Percentiles rank a stretch among this genome's conserved stretches.
Conservation (phyloP, 1,140 invertebrate genomes). For the Zeugodacus cucurbitae region DNA sequence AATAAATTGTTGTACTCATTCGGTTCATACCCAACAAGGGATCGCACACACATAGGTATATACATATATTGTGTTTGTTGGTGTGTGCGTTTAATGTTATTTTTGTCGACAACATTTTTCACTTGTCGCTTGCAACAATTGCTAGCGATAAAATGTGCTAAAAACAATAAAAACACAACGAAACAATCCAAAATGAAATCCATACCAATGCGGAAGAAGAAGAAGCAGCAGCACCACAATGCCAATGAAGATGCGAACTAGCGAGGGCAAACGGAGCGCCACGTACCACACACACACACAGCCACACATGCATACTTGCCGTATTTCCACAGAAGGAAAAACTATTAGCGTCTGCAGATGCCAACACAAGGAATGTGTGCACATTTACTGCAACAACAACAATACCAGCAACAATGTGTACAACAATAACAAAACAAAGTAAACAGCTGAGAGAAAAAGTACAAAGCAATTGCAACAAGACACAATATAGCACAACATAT, state of each 20-base stretch:
- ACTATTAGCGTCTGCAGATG: constrained; percentile 26
- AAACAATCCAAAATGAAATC: not conserved
- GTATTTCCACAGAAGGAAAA: not conserved
- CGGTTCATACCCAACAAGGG: not conserved
- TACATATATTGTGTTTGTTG: not conserved
- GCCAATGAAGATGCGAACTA: not conserved
- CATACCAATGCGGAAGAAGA: not conserved
- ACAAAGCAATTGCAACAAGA: not conserved
- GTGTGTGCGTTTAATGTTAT: not conserved
- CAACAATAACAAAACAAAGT: not conserved
- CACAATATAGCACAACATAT: constrained; percentile 26
- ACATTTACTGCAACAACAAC: not conserved
- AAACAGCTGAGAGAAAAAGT: not conserved
- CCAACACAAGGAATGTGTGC: not conserved
- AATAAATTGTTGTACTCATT: not conserved
- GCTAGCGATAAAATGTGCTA: constrained; percentile 10
- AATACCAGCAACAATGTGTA: not conserved
- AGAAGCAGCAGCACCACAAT: not conserved
- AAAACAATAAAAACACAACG: not conserved
- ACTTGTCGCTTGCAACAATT: constrained; percentile 35
- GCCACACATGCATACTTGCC: not conserved
- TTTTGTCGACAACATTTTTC: constrained; percentile 37
- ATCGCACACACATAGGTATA: not conserved
- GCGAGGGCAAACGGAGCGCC: not conserved
- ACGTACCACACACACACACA: not conserved